phyloP scores from a whole-genome alignment of 2,797 vertebrate genomes.

The Xerus rutilus region DNA sequence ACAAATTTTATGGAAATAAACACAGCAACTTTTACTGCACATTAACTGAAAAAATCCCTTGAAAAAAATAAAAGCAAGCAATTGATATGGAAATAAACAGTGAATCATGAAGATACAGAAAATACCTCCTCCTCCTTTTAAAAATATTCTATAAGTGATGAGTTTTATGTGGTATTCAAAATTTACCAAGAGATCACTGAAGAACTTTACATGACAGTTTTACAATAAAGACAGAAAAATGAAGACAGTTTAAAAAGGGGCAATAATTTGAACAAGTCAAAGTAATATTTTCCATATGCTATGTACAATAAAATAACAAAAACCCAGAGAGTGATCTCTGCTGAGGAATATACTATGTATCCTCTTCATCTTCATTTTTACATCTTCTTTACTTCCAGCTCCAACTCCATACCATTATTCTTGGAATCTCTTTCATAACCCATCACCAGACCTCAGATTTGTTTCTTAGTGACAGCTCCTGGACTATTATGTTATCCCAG shows the following conservation, averaged over 20 bases:
- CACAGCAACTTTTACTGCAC: conserved; percentile 81
- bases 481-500: neutral
- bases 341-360: neutral
- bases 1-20: conserved; percentile 84
- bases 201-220: conserved; percentile 17
- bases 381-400: neutral
- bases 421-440: neutral
- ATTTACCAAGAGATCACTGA: conserved; percentile 28
- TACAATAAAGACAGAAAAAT: conserved; percentile 25
- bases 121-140: neutral
- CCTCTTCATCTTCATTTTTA: neutral
- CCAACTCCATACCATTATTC: neutral
- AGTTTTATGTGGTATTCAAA: conserved; percentile 9
- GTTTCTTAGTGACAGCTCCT: neutral
- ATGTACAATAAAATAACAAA: conserved; percentile 25
- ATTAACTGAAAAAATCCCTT: conserved; percentile 83
- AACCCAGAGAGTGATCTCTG: neutral
- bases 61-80: conserved; percentile 55
- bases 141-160: conserved; percentile 22
- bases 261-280: conserved; percentile 21
- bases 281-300: neutral
- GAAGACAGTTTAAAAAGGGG: neutral
- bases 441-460: neutral
- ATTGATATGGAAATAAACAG: conserved; percentile 52
- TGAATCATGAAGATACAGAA: neutral